Conservation (phyloP, 2,797 vertebrate species). For the Botia almorhae region DNA sequence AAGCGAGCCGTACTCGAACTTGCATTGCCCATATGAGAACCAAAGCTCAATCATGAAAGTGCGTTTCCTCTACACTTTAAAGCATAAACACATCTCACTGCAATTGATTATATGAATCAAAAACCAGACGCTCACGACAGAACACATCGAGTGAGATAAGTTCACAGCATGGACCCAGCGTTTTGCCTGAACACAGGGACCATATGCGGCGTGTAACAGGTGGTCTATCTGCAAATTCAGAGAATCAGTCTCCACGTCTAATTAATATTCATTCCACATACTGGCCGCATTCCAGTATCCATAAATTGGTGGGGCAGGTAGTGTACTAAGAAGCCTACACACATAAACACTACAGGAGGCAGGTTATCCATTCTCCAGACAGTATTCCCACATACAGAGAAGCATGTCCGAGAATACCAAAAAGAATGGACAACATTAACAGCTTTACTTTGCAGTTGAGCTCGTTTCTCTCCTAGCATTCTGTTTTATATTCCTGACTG, state of each 20-base stretch:
- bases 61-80: neutral
- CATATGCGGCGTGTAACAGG: constrained; percentile 45
- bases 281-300: constrained; percentile 48
- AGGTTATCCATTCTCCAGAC: constrained; percentile 49
- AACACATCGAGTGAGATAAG: neutral
- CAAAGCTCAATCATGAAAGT: neutral
- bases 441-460: constrained; percentile 36
- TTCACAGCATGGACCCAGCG: constrained; percentile 10
- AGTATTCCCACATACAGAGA: constrained; percentile 41
- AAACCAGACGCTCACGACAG: constrained; percentile 5
- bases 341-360: constrained; percentile 48
- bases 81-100: neutral
- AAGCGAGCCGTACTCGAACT: neutral
- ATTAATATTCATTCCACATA: constrained; percentile 50
- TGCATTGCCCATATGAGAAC: neutral
- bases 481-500: constrained; percentile 31
- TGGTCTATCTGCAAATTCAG: constrained; percentile 51
- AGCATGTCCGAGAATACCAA: constrained; percentile 41
- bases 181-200: constrained; percentile 32
- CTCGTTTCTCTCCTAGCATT: neutral
- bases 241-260: constrained; percentile 18
- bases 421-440: constrained; percentile 36
- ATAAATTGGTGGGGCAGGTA: constrained; percentile 48
- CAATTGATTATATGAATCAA: constrained; percentile 4
- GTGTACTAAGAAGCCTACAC: constrained; percentile 36